These are phyloP conservation scores for Pachymerium ferrugineum DNA, from an alignment of 2,888 invertebrate genomes.

Conservation along the genomic window DNA sequence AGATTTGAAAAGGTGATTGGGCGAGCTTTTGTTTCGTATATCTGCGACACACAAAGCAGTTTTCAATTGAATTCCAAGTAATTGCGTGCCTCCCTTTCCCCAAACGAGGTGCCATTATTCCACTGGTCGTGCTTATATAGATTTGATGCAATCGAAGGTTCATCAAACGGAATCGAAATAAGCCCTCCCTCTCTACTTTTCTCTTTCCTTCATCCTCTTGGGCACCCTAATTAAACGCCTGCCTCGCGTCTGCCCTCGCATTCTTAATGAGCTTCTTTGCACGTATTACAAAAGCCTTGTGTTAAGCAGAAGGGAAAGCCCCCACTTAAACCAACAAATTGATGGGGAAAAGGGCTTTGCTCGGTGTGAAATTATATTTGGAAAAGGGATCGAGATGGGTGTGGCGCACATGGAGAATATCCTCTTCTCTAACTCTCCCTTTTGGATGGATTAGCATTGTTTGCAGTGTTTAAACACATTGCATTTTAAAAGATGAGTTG, in stretches of 20 bases:
- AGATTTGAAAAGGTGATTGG: not conserved
- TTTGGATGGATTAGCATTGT: not conserved
- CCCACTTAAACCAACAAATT: conserved; percentile 11
- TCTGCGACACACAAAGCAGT: not conserved
- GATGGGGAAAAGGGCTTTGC: conserved; percentile 1
- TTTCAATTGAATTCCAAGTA: conserved; percentile 3
- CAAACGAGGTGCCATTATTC: conserved; percentile 14
- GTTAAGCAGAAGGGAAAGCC: not conserved
- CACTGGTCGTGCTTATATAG: not conserved
- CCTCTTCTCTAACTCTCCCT: not conserved
- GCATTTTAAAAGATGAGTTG: too few relatives aligned
- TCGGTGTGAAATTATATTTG: conserved; percentile 1
- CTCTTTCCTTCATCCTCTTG: not conserved
- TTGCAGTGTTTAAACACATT: too few relatives aligned
- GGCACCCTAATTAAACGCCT: not conserved
- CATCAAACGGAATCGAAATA: not conserved
- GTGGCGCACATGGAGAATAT: not conserved
- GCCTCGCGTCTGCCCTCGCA: not conserved
- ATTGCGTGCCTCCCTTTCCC: conserved; percentile 1
- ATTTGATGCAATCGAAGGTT: conserved; percentile 19
- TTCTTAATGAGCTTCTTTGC: conserved; percentile 19
- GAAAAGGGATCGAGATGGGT: conserved; percentile 3
- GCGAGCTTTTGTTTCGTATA: not conserved
- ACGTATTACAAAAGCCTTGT: conserved; percentile 7
- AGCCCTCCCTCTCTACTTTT: not conserved